A percentile compares a stretch with the other conserved stretches of the same genome.
Evolutionary conservation across 2,113 vertebrate species (phyloP).

Genomic region (Thunnus maccoyii): DNA sequence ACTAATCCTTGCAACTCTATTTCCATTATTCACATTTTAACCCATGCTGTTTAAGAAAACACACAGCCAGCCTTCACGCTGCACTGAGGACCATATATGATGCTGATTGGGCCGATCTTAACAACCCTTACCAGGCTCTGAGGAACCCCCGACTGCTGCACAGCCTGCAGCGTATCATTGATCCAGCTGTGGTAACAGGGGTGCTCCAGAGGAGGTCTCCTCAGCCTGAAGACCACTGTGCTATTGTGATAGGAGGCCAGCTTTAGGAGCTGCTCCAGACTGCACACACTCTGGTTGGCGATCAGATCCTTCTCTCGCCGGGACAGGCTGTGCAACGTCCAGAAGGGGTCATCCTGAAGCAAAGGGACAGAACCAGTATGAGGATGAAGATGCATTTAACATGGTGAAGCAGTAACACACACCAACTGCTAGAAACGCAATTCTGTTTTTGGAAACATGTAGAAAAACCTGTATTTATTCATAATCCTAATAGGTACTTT

Average conservation of each 20-base stretch:
- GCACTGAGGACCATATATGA: neutral
- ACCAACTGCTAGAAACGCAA: neutral
- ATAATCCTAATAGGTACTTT: neutral
- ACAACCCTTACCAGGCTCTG: constrained; percentile 88
- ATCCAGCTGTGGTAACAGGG: constrained; percentile 89
- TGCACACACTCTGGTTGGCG: constrained; percentile 93
- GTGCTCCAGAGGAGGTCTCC: constrained; percentile 87
- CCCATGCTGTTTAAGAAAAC: neutral
- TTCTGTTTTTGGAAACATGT: neutral
- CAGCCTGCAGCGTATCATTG: constrained; percentile 90
- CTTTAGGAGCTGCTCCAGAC: constrained; percentile 89
- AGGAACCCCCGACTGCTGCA: constrained; percentile 87
- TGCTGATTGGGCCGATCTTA: too few species aligned
- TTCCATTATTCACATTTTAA: neutral
- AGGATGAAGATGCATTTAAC: neutral
- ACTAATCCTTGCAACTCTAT: too few species aligned
- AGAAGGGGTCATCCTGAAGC: constrained; percentile 93
- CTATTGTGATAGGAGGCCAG: constrained; percentile 86
- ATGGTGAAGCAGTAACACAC: neutral
- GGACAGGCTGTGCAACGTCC: constrained; percentile 87
- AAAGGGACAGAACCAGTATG: neutral
- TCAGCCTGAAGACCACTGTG: constrained; percentile 89
- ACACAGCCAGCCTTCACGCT: neutral
- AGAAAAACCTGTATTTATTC: neutral
- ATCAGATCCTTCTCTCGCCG: constrained; percentile 83